Evolutionary conservation across 1,140 invertebrate species (phyloP).

Genomic region (Atta colombica): DNA sequence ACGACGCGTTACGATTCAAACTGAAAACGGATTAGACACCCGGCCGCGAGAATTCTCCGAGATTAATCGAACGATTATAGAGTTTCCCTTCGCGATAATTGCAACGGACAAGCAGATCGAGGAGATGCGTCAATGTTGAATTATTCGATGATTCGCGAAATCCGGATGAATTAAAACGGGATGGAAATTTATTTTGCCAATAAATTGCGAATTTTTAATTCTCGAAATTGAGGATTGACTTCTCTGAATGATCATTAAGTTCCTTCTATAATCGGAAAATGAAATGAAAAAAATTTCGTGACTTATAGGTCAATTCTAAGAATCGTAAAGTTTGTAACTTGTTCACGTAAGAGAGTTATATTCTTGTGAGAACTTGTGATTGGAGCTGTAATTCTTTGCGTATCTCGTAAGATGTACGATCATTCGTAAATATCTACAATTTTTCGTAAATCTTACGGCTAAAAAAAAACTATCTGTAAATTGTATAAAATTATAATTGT

Average conservation of each 20-base stretch:
- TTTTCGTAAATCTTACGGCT: too few species aligned
- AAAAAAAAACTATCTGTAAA: too few species aligned
- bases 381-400: too few species aligned
- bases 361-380: too few species aligned
- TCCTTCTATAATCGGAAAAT: neutral
- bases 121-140: neutral
- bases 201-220: neutral
- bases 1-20: constrained; percentile 47
- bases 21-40: constrained; percentile 53
- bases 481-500: too few species aligned
- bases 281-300: neutral
- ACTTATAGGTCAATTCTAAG: neutral
- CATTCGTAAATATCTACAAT: too few species aligned
- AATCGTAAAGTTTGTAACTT: too few species aligned
- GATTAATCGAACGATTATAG: constrained; percentile 52
- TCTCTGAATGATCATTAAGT: neutral
- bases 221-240: neutral
- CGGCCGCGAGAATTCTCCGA: constrained; percentile 35
- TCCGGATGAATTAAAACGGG: neutral
- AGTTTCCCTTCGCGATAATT: constrained; percentile 35
- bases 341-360: too few species aligned
- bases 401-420: too few species aligned
- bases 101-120: neutral
- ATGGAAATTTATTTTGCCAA: neutral
- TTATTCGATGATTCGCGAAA: neutral